Evolutionary conservation across 2,888 invertebrate genomes (phyloP), one percentile per base, ranked within the genome.

Genomic region (Frankliniella fusca): DNA sequence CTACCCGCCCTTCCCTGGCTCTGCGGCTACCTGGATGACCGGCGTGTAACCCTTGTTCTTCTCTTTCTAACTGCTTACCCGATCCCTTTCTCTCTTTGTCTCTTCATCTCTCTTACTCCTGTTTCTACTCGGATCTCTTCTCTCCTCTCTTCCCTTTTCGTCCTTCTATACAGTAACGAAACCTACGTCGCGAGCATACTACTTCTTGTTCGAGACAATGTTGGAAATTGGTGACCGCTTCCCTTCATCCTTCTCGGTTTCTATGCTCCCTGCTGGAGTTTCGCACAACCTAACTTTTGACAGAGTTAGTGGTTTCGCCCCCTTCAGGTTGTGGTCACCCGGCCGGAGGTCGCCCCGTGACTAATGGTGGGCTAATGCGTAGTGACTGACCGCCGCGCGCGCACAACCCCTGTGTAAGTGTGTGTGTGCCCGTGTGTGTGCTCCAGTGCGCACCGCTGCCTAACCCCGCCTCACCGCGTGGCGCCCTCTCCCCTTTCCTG

Each of bases 311-410:
- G 38, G 38, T 38, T 38, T 38, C 38, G 38, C 38, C 38, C 38
- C 38, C 38, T 38, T 5, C 38, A 38, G 38, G 38, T 38, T 38
- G 38, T 38, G 38, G 38, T 38, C 38, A 38, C 38, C 38, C 38
- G 38, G 38, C 38, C 38, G 38, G 38, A 61, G 61, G 70, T 76
- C 70, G 27, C 23, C 23, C 11, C 70, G 70, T 76, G 27, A 76
- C 70, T 76, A 76, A 76, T 76, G 70, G 70, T 12, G 70, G 27
- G 70, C 70, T 76, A 76, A 76, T 76, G 70, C 23, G 70, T 76
- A 76, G 27, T 76, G 70, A 76, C 70, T 76, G 54, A 20, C 38
- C 61, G 70, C 70, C 70, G 12, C 10, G 23, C 23, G 23, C 27
- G n/a, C 61, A 12, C 70, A 23, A 5, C 10, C 27, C 10, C 70